Conservation (phyloP, 2,888 invertebrate genomes). For the Ischnura elegans region DNA sequence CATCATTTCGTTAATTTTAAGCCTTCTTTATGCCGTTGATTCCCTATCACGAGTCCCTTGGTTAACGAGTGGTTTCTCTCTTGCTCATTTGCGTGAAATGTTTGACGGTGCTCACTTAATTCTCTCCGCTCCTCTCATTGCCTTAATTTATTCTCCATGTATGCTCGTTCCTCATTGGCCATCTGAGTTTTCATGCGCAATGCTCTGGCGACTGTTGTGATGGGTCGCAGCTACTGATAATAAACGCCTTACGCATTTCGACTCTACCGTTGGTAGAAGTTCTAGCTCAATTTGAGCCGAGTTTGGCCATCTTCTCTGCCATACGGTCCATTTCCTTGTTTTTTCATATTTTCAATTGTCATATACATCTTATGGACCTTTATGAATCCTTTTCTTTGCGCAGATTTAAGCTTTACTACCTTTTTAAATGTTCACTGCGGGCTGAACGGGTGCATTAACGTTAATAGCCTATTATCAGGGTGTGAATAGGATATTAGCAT, state of each 20-base stretch:
- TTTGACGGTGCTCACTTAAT: not conserved
- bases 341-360: too few relatives aligned
- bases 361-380: not conserved
- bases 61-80: not conserved
- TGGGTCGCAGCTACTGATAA: not conserved
- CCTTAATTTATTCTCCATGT: not conserved
- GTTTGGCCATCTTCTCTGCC: not conserved
- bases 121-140: not conserved
- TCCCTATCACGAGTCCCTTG: not conserved
- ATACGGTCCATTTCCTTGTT: too few relatives aligned
- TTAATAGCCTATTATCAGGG: not conserved
- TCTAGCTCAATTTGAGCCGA: not conserved
- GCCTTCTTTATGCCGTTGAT: not conserved
- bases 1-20: not conserved
- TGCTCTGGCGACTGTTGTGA: not conserved
- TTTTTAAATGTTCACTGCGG: not conserved
- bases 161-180: not conserved
- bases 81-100: not conserved
- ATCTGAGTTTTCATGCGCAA: not conserved
- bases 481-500: not conserved
- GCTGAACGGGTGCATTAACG: not conserved
- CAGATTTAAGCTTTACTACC: too few relatives aligned
- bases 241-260: not conserved
- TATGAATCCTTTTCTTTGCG: not conserved
- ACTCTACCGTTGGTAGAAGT: not conserved